These are phyloP conservation scores for Eumaeus atala DNA, from an alignment of 1,140 invertebrate genomes.

Conservation along the genomic window DNA sequence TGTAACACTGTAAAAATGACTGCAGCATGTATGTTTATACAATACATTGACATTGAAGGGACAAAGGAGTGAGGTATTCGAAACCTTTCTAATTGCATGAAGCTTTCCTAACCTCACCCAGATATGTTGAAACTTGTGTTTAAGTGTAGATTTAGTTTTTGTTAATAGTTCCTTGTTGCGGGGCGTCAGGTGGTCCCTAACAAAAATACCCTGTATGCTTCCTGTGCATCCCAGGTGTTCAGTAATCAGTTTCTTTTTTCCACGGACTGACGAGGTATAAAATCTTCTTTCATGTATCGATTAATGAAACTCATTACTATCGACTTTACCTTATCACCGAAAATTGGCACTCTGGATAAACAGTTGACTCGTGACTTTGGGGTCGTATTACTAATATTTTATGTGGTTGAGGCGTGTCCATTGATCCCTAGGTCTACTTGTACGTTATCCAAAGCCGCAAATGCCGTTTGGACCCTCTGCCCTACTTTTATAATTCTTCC, in stretches of 20 bases:
- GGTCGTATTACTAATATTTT: background rate
- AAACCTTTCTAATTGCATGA: constrained; percentile 4
- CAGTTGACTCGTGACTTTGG: background rate
- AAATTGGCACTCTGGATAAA: background rate
- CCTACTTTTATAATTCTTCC: too few species aligned
- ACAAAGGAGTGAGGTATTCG: too few species aligned
- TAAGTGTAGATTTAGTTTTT: constrained; percentile 9
- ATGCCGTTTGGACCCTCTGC: too few species aligned
- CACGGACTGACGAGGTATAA: constrained; percentile 3
- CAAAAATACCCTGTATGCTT: constrained; percentile 7
- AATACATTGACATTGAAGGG: too few species aligned
- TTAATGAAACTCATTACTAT: constrained; percentile 19
- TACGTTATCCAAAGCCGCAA: too few species aligned
- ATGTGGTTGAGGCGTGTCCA: background rate
- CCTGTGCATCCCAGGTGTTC: constrained; percentile 8
- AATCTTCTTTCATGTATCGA: constrained; percentile 20
- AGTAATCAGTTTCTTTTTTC: background rate
- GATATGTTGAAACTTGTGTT: constrained; percentile 13
- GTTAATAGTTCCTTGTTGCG: constrained; percentile 16
- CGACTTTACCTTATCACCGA: constrained; percentile 2
- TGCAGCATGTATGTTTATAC: too few species aligned
- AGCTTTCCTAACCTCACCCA: constrained; percentile 21
- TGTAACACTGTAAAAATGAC: too few species aligned
- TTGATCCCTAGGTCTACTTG: background rate
- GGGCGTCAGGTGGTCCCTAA: constrained; percentile 17